Base-by-base conservation (phyloP, 2,888 invertebrate genomes). In the Limnephilus auricula region DNA sequence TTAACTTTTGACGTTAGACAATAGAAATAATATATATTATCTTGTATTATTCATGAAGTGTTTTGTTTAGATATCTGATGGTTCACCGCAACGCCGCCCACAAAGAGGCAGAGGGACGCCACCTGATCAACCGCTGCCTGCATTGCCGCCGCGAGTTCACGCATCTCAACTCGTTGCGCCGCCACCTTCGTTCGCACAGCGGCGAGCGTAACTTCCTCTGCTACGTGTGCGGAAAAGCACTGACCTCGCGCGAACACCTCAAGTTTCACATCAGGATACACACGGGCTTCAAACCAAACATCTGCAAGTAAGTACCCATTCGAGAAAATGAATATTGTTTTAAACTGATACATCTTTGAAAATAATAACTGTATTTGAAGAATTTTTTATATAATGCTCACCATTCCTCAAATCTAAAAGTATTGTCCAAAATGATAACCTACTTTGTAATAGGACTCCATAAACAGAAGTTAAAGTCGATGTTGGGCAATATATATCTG, bases 191-290 rank as follows among this genome's bases (percentile, higher is more conserved):
- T 93, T 94, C 95, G 94, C 96, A 96, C 94, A 93, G 94, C 32
- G 96, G 96, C 93, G 95, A 96, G 94, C 95, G 96, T 92, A 96
- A 96, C 94, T 96, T 95, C 94, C 95, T 96, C 5, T 97, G 97
- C 94, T 96, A 96, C 93, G 96, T 97, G 84, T 97, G 97, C 94
- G 96, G 97, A 90, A 97, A 97, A 94, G 95, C 96, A 93, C 96
- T 97, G 9, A 96, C 96, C 78, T 96, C 96, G 91, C 94, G 96
- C 83, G 96, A 96, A 78, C 97, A 97, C 93, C 95, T 97, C 93
- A 96, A 96, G 94, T 96, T 96, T 94, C 97, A 97, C 94, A 95
- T 96, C 92, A 94, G 97, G 79, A 97, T 97, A 88, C 97, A 97
- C 94, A 96, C 96, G 1, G 97, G 96, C 0, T 96, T 96, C 94